Evolutionary conservation across 2,797 vertebrate genomes (phyloP).

Genomic region (Salmo trutta): DNA sequence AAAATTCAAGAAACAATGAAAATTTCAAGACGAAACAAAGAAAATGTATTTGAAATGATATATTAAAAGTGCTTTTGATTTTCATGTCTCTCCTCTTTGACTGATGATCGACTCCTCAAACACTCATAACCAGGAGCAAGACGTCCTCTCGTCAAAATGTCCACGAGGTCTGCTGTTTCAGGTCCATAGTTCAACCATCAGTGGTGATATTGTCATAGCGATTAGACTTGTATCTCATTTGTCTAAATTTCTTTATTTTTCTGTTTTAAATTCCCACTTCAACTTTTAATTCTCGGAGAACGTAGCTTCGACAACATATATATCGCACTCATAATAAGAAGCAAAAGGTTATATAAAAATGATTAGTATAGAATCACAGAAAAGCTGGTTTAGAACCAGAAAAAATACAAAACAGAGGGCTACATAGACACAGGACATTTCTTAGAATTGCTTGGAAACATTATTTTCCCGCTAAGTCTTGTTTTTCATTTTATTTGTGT

Average conservation of each 20-base stretch:
- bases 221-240: constrained; percentile 88
- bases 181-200: constrained; percentile 85
- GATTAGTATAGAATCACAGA: constrained; percentile 99
- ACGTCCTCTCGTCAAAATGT: constrained; percentile 82
- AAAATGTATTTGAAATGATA: constrained; percentile 87
- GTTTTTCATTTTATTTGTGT: constrained; percentile 88
- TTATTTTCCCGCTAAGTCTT: constrained; percentile 97
- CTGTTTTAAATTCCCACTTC: constrained; percentile 99
- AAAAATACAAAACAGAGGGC: constrained; percentile 99
- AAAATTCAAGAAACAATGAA: constrained; percentile 84
- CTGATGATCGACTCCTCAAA: constrained; percentile 81
- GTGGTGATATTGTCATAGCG: constrained; percentile 86
- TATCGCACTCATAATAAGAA: constrained; percentile 99
- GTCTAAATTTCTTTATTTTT: constrained; percentile 98
- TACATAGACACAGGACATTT: constrained; percentile 99
- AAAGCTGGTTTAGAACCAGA: constrained; percentile 99
- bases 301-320: constrained; percentile 99
- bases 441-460: constrained; percentile 99
- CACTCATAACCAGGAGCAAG: constrained; percentile 70
- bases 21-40: constrained; percentile 84
- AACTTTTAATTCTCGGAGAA: constrained; percentile 99
- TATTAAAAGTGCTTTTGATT: constrained; percentile 88
- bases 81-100: constrained; percentile 82
- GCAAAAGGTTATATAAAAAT: constrained; percentile 99
- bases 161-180: constrained; percentile 80